phyloP scores from a whole-genome alignment of 2,113 vertebrate genomes.

The Sitta europaea region DNA sequence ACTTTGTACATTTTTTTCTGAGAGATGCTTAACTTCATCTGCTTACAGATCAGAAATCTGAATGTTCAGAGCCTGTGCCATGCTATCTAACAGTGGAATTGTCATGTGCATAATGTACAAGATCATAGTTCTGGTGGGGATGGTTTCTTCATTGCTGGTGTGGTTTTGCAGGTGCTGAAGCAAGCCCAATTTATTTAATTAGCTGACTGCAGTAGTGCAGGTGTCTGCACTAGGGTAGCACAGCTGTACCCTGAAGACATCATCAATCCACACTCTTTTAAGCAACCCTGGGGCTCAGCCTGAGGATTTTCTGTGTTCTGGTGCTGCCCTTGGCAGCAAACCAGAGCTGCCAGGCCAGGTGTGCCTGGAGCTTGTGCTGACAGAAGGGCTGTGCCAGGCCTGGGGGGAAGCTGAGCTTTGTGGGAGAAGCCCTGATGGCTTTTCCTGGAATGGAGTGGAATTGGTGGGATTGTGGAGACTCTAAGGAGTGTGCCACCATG shows the following conservation, averaged over 20 bases:
- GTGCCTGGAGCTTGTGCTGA: neutral
- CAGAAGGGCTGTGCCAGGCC: neutral
- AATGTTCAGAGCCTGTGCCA: neutral
- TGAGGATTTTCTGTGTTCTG: neutral
- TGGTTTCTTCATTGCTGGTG: neutral
- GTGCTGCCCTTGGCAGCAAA: neutral
- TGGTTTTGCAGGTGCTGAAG: neutral
- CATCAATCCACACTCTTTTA: neutral
- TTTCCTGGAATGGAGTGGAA: neutral
- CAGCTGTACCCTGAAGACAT: neutral
- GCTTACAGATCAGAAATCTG: neutral
- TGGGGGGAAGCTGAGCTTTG: neutral
- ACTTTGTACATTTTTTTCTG: neutral
- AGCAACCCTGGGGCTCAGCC: neutral
- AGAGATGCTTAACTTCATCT: neutral
- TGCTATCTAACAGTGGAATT: neutral
- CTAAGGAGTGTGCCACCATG: fast-evolving
- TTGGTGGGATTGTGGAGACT: neutral
- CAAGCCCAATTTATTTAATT: neutral
- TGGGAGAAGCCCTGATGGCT: neutral
- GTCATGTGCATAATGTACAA: neutral
- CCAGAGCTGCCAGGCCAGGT: neutral
- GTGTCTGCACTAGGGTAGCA: too few species aligned
- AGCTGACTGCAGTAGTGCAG: neutral
- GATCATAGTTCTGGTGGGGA: neutral